Evolutionary conservation across 2,113 vertebrate species (phyloP).

Genomic region (Pagrus major): DNA sequence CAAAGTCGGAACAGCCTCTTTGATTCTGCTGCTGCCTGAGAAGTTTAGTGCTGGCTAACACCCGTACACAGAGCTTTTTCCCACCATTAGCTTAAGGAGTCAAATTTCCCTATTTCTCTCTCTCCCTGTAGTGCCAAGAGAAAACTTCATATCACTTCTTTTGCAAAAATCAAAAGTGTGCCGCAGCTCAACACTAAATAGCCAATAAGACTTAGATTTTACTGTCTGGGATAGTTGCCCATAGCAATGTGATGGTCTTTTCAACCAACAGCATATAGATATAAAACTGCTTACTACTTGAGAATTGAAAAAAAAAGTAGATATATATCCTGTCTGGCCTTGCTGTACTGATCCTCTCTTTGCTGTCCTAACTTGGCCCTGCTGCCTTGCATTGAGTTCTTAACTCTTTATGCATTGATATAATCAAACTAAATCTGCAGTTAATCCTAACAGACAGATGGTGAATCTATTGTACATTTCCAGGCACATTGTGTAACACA

Average conservation of each 20-base stretch:
- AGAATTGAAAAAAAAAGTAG: slow-evolving; percentile 3
- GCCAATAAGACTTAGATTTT: background rate
- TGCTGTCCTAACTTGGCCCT: slow-evolving; percentile 6
- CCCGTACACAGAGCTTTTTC: background rate
- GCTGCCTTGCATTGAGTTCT: slow-evolving; percentile 1
- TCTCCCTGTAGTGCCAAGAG: background rate
- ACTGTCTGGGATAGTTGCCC: background rate
- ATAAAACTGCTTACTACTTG: slow-evolving; percentile 8
- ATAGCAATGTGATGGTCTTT: slow-evolving; percentile 6
- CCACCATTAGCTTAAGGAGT: slow-evolving; percentile 5
- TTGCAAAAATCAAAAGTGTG: background rate
- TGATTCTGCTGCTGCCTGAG: slow-evolving; percentile 7
- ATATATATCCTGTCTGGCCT: slow-evolving; percentile 4
- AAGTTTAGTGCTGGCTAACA: background rate
- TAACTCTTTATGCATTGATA: slow-evolving; percentile 3
- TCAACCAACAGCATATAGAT: slow-evolving; percentile 3
- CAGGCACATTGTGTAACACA: background rate
- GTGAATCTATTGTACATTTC: slow-evolving; percentile 1
- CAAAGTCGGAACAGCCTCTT: slow-evolving; percentile 5
- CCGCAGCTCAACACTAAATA: background rate
- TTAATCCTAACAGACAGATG: slow-evolving; percentile 2
- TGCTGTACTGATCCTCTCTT: slow-evolving; percentile 1
- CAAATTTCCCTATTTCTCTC: background rate
- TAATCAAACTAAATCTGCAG: slow-evolving; percentile 1
- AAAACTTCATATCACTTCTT: background rate